phyloP scores from a whole-genome alignment of 1,140 invertebrate genomes.

The Dinothrombium tinctorium region DNA sequence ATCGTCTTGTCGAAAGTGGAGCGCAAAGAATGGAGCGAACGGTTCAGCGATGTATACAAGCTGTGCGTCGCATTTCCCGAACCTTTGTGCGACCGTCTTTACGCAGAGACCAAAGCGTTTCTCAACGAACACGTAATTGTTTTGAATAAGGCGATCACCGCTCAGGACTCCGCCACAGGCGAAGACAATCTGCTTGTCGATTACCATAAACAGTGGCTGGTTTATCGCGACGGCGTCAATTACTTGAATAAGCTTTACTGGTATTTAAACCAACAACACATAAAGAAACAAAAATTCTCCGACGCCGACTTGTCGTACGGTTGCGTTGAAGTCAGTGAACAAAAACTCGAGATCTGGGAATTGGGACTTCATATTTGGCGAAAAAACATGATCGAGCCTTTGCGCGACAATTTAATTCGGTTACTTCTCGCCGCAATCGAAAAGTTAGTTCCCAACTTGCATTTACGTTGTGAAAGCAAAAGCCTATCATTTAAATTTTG shows the following conservation, averaged over 20 bases:
- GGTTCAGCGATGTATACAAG: slow-evolving; percentile 49
- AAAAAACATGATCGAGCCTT: slow-evolving; percentile 49
- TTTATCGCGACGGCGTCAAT: slow-evolving; percentile 53
- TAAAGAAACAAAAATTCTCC: slow-evolving; percentile 60
- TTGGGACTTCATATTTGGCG: slow-evolving; percentile 59
- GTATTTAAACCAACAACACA: slow-evolving; percentile 75
- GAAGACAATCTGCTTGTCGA: slow-evolving; percentile 23
- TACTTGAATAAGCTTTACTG: slow-evolving; percentile 68
- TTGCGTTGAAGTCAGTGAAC: slow-evolving; percentile 37
- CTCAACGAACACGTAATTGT: slow-evolving; percentile 54
- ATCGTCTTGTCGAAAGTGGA: slow-evolving; percentile 25
- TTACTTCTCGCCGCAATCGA: slow-evolving; percentile 51
- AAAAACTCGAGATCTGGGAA: slow-evolving; percentile 65
- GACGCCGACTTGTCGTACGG: slow-evolving; percentile 83
- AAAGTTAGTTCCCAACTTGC: slow-evolving; percentile 20
- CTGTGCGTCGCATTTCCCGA: slow-evolving; percentile 76
- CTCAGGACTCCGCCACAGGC: not conserved
- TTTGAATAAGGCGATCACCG: slow-evolving; percentile 24
- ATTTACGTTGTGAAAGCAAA: no score
- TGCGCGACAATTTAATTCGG: slow-evolving; percentile 40
- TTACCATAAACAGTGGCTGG: slow-evolving; percentile 58
- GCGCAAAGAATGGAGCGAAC: slow-evolving; percentile 9
- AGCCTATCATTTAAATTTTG: no score
- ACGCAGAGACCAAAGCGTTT: slow-evolving; percentile 57
- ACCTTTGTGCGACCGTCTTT: slow-evolving; percentile 56